Conservation (phyloP, 2,797 vertebrate genomes). For the Rachycentron canadum region DNA sequence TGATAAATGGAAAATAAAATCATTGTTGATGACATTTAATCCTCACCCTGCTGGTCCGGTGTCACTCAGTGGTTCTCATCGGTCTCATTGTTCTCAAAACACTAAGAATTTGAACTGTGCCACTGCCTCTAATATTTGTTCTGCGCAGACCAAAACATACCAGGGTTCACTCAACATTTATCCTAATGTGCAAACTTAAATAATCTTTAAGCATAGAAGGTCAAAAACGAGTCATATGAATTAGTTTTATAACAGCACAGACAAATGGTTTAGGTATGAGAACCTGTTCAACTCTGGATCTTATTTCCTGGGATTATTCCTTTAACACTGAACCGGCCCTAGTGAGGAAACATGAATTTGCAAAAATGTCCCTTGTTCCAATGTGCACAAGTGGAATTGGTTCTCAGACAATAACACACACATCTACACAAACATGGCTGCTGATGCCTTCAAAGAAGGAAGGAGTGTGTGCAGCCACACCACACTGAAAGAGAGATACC, state of each 20-base stretch:
- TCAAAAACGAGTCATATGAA: no score
- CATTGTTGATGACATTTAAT: no score
- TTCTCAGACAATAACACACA: conserved; percentile 17
- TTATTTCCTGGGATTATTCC: neutral
- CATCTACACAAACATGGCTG: neutral
- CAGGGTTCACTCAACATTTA: no score
- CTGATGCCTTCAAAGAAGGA: conserved; percentile 32
- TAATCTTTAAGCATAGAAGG: no score
- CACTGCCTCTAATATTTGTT: no score
- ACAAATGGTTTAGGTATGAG: neutral
- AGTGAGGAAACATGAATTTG: neutral
- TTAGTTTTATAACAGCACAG: neutral
- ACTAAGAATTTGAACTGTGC: no score
- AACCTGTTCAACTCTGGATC: no score
- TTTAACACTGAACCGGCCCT: neutral
- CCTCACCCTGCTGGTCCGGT: no score
- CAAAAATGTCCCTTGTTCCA: neutral
- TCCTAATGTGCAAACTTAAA: neutral
- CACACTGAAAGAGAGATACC: conserved; percentile 53
- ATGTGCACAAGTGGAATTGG: conserved; percentile 13
- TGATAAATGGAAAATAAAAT: no score
- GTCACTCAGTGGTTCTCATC: no score
- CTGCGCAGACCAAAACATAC: no score
- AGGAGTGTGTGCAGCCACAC: conserved; percentile 26
- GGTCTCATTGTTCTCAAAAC: no score